A percentile compares a stretch with the other conserved stretches of the same genome.
These are phyloP conservation scores for Oophaga pumilio DNA, from an alignment of 2,113 vertebrate genomes.

Conservation along the genomic window DNA sequence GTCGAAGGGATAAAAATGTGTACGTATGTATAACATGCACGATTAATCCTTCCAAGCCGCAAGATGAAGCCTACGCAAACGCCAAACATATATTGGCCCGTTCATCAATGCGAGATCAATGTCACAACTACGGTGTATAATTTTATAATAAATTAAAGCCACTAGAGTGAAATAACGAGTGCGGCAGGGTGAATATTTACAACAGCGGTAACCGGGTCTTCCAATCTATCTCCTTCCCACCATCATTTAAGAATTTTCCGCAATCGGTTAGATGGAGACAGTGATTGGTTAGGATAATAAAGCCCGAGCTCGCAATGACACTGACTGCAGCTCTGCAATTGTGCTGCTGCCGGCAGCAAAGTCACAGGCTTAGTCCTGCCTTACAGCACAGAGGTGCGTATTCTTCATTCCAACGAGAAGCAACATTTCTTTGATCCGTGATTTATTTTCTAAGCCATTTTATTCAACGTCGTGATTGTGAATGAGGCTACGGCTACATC, in stretches of 20 bases:
- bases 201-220: background rate
- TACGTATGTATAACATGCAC: constrained; percentile 12
- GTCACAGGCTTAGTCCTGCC: background rate
- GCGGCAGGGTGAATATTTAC: constrained; percentile 16
- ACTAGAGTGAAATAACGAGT: background rate
- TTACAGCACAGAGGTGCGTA: background rate
- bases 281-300: constrained; percentile 44
- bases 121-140: constrained; percentile 16
- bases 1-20: background rate
- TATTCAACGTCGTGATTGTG: background rate
- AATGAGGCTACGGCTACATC: background rate
- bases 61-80: constrained; percentile 24
- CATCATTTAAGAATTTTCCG: constrained; percentile 5
- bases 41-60: constrained; percentile 38
- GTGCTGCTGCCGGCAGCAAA: background rate
- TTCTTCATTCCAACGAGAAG: background rate
- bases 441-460: background rate
- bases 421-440: background rate
- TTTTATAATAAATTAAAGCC: constrained; percentile 45
- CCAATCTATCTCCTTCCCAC: background rate
- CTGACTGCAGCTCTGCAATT: constrained; percentile 28
- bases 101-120: constrained; percentile 48
- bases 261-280: constrained; percentile 12
- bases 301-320: constrained; percentile 13
- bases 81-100: background rate